Base-by-base conservation (phyloP, 1,140 invertebrate species). In the Mya arenaria region DNA sequence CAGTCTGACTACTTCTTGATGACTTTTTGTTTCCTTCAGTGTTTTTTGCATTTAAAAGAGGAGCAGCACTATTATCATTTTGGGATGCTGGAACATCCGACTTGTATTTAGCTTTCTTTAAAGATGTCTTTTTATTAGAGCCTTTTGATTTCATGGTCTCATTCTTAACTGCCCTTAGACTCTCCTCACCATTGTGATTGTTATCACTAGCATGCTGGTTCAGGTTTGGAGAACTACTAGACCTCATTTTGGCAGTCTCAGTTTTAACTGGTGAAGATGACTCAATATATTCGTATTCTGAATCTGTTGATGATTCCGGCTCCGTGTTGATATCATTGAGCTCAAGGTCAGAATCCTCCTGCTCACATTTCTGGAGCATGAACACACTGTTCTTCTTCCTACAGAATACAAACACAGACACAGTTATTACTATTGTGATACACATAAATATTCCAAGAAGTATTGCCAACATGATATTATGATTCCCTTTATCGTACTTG, bases 381-480 rank as follows among this genome's bases (percentile, higher is more conserved):
- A 92, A 92, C 25, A 92, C 90, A 13, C 89, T 73, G 87, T 92
- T 92, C 52, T 89, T 91, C 79, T 92, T 92, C 66, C 87, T 84
- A 56, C 90, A 92, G 83, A 91, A 92, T 13, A 90, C 85, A n/a
- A 91, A 63, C 28, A 92, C 62, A 0, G 88, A 82, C 0, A 84
- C 84, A 13, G 90, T 90, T 8, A 89, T 81, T 0, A 87, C 82
- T 0, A 91, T n/a, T 4, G 90, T 91, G n/a, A 91, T 85, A 36
- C 86, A 84, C 28, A 90, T 65, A 58, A 92, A 91, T 10, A 92
- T 84, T n/a, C 84, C 55, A 0, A 81, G 28, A 8, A 81, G 23
- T 25, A 81, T 36, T 4, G 60, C 56, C 15, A 81, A 34, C 65
- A 81, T 81, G 28, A 63, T 72, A 15, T 86, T 87, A 48, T 88